Conservation (phyloP, 2,113 vertebrate genomes). For the Rhodinocichla rosea region DNA sequence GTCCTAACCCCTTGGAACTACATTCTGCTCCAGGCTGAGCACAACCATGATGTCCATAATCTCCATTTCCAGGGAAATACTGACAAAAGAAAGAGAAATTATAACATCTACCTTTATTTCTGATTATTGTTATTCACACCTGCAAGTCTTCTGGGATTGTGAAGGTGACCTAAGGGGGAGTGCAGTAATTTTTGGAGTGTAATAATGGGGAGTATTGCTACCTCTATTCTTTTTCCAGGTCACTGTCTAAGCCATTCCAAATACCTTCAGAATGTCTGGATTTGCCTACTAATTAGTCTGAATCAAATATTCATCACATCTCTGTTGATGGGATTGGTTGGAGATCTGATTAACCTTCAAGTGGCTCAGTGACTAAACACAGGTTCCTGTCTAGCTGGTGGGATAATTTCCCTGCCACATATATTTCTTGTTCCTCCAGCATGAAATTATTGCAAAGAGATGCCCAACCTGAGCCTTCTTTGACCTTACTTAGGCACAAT, state of each 20-base stretch:
- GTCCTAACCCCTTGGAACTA: background rate
- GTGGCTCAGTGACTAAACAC: constrained; percentile 17
- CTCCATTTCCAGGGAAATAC: background rate
- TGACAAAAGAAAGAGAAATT: background rate
- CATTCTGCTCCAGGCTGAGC: background rate
- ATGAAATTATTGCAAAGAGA: background rate
- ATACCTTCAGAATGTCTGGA: constrained; percentile 26
- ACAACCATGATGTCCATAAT: background rate
- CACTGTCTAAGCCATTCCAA: constrained; percentile 32
- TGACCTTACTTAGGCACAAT: background rate
- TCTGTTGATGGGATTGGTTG: background rate
- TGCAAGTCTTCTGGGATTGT: background rate
- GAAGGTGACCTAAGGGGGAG: constrained; percentile 11
- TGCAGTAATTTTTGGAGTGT: background rate
- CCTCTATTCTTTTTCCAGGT: constrained; percentile 38
- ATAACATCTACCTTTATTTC: background rate
- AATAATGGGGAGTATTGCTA: background rate
- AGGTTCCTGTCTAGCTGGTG: background rate
- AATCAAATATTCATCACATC: constrained; percentile 42
- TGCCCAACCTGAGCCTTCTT: background rate
- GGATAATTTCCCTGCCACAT: constrained; percentile 12
- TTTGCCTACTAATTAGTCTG: constrained; percentile 43
- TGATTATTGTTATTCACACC: background rate
- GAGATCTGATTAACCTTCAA: constrained; percentile 56
- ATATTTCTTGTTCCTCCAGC: background rate